Base-by-base conservation (phyloP, 1,140 invertebrate species). In the Littorina saxatilis region DNA sequence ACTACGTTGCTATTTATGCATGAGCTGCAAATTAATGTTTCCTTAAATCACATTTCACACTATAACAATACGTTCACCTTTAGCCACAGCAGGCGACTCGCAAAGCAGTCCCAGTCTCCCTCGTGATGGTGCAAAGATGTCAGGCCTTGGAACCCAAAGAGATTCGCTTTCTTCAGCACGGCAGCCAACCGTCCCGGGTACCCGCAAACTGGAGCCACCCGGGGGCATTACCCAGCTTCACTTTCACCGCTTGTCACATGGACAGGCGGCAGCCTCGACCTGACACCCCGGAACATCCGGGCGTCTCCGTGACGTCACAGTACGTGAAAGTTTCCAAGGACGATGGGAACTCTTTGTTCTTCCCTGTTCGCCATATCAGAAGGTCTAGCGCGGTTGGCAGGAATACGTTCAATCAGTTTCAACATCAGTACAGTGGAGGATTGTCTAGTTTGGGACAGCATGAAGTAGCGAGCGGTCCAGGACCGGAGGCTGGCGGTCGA, bases 311-410 rank as follows among this genome's bases (percentile, higher is more conserved):
- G n/a, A 82, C 73, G 37, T 70, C 73, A 20, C 52, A 82, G 17
- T 78, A 66, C 63, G 47, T 82, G 37, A 82, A 82, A 61, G 43
- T 82, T 29, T n/a, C 20, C 2, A 58, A 37, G 63, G 74, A 82
- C 1, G 80, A 78, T 35, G 74, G 80, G 7, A 27, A 68, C 29
- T 37, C 50, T 39, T 47, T 77, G 58, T 82, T 82, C 39, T 32
- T 76, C 15, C 80, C 80, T 2, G 27, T 82, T 27, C 40, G 74
- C 20, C 50, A 63, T n/a, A 35, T 77, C 29, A 27, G 32, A 32
- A 77, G 50, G 50, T n/a, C n/a, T n/a, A n/a, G n/a, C n/a, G n/a
- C n/a, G n/a, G n/a, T n/a, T n/a, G n/a, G n/a, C n/a, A n/a, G n/a
- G n/a, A n/a, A n/a, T n/a, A n/a, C n/a, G n/a, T n/a, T n/a, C n/a